A percentile compares a stretch with the other conserved stretches of the same genome.
Evolutionary conservation across 64 coral and sea anemone genomes (phyloP).

Genomic region (Actinia tenebrosa): DNA sequence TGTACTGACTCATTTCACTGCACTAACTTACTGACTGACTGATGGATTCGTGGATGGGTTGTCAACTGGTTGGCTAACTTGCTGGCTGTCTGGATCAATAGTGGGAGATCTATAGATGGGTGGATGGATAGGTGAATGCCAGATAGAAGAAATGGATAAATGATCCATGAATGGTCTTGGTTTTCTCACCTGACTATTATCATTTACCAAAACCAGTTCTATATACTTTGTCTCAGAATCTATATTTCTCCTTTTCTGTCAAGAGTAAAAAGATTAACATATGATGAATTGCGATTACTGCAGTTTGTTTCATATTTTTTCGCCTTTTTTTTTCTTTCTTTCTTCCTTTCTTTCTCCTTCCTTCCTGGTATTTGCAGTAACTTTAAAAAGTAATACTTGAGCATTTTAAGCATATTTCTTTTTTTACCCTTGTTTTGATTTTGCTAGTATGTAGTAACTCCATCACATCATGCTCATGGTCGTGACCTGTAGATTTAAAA

Average conservation of each 20-base stretch:
- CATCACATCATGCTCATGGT: not conserved
- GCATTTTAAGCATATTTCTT: not conserved
- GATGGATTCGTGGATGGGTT: no score
- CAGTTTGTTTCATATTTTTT: no score
- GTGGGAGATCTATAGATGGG: not conserved
- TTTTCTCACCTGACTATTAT: conserved; percentile 43
- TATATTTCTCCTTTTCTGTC: conserved; percentile 22
- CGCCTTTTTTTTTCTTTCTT: no score
- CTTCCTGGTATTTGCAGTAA: not conserved
- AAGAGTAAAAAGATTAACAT: not conserved
- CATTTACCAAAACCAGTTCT: conserved; percentile 58
- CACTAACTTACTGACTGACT: no score
- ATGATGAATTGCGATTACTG: not conserved
- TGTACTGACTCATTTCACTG: no score
- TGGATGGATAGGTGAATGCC: not conserved
- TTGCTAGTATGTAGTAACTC: not conserved
- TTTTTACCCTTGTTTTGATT: not conserved
- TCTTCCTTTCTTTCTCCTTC: no score
- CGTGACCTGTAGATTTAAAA: not conserved
- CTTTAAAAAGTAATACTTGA: not conserved
- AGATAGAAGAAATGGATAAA: not conserved
- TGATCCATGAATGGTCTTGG: not conserved
- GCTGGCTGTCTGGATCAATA: no score
- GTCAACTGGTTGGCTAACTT: no score
- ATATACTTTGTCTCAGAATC: conserved; percentile 54